Conservation (phyloP, 2,113 vertebrate genomes). For the Rhabdornis inornatus region DNA sequence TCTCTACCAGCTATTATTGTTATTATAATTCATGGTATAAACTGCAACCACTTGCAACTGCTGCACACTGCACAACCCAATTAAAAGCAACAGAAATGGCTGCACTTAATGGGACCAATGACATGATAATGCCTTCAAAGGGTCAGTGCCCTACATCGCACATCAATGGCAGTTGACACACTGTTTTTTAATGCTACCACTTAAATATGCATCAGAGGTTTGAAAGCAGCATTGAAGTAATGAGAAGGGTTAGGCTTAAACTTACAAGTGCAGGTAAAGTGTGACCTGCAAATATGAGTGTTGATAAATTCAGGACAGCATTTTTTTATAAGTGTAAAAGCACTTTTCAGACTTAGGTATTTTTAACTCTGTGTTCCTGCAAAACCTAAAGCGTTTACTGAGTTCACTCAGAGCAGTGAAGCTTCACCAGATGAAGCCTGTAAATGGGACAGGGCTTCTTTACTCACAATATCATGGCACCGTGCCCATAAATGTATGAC, state of each 20-base stretch:
- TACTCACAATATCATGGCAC: background rate
- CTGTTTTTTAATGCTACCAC: conserved; percentile 64
- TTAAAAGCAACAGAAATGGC: conserved; percentile 66
- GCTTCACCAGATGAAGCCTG: background rate
- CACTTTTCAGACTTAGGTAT: background rate
- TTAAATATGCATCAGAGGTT: conserved; percentile 71
- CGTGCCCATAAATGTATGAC: background rate
- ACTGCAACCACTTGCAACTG: conserved; percentile 49
- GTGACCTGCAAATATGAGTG: conserved; percentile 64
- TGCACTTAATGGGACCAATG: conserved; percentile 58
- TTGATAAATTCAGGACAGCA: conserved; percentile 2
- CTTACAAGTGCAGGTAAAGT: conserved; percentile 60
- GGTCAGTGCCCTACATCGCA: conserved; percentile 66
- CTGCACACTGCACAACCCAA: conserved; percentile 54
- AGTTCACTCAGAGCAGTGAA: background rate
- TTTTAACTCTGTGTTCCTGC: background rate
- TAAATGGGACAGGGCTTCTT: background rate
- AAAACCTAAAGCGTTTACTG: background rate
- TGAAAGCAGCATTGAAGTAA: conserved; percentile 63
- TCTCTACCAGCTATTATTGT: conserved; percentile 2
- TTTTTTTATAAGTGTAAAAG: background rate
- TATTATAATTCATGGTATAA: conserved; percentile 65
- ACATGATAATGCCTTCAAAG: conserved; percentile 62
- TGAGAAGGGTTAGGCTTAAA: conserved; percentile 64
- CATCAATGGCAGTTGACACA: conserved; percentile 66